Conservation (phyloP, 2,113 vertebrate genomes). For the Salvator merianae region DNA sequence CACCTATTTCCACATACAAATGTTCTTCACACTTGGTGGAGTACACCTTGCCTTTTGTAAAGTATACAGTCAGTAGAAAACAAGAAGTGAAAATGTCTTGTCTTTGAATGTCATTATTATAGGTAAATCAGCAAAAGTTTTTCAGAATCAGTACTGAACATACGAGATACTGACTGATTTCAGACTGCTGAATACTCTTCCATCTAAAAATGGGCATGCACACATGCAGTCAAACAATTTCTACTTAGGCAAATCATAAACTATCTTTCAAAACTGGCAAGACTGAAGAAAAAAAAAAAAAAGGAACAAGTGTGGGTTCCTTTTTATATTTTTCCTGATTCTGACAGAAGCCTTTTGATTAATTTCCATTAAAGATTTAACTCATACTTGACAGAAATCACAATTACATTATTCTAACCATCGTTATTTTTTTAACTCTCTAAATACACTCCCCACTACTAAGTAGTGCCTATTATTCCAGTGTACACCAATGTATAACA, state of each 20-base stretch:
- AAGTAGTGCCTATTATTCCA: neutral
- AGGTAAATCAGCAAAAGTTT: neutral
- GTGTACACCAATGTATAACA: neutral
- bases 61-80: neutral
- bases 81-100: neutral
- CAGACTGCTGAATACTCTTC: neutral
- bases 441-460: neutral
- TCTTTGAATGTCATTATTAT: no score
- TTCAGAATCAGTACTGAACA: neutral
- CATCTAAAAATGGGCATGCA: neutral
- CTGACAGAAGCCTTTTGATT: neutral
- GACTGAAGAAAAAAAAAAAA: no score
- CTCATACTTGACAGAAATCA: neutral
- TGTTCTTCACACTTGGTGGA: neutral
- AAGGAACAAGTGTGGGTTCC: neutral
- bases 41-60: neutral
- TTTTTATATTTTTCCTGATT: neutral
- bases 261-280: neutral
- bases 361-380: neutral
- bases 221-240: neutral
- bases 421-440: neutral
- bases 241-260: neutral
- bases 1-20: neutral
- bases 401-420: no score
- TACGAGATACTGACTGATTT: neutral